These are phyloP conservation scores for Nicator chloris DNA, from an alignment of 2,113 vertebrate genomes.

Conservation along the genomic window DNA sequence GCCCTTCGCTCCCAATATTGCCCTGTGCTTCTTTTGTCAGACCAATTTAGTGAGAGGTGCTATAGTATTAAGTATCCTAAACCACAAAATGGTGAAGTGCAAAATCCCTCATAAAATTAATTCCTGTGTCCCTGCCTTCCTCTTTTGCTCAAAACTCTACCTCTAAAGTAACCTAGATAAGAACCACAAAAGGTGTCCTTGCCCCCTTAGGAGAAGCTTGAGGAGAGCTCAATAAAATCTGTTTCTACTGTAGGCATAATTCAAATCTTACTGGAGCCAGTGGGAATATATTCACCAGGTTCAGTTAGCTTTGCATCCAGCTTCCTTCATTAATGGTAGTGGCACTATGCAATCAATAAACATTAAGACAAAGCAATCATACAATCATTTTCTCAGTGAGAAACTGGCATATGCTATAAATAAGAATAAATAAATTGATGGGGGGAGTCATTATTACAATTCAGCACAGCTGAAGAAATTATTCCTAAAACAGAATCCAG, in stretches of 20 bases:
- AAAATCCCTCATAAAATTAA: background rate
- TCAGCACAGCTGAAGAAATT: background rate
- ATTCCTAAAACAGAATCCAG: background rate
- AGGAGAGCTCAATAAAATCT: background rate
- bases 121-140: background rate
- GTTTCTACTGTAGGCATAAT: background rate
- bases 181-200: background rate
- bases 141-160: background rate
- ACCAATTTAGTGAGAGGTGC: background rate
- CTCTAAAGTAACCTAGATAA: background rate
- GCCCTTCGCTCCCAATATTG: background rate
- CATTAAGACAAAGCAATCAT: background rate
- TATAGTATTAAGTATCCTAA: background rate
- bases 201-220: background rate
- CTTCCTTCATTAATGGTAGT: background rate
- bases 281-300: background rate
- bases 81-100: background rate
- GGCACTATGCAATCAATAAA: background rate
- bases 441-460: background rate
- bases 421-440: slow-evolving; percentile 4
- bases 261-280: background rate
- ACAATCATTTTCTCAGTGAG: slow-evolving; percentile 10
- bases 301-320: background rate
- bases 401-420: background rate
- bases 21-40: background rate